Evolutionary conservation across 2,113 vertebrate genomes (phyloP), one percentile per base, ranked within the genome.

Genomic region (Marmota flaviventris): DNA sequence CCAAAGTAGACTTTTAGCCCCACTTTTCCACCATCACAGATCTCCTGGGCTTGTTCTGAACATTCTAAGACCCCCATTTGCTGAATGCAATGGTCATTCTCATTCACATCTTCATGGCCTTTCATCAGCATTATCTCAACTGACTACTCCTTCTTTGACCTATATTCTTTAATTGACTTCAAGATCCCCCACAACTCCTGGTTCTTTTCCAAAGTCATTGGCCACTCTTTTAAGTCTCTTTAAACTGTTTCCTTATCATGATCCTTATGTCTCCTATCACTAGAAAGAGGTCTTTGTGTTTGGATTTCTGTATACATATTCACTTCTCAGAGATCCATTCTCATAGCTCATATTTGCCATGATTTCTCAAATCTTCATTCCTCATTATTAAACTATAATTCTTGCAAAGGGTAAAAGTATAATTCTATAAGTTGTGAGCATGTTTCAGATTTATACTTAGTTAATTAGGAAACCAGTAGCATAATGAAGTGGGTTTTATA

Each of bases 401-500:
- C 70, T 94, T 20, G 76, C 82, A 89, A 87, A 67, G 65, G 8
- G 91, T 76, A 65, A 88, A 91, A 85, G 69, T 79, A 45, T 32
- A 70, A 65, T 79, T 67, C 34, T 70, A 76, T 88, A 82, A 89
- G 39, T 89, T 95, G 4, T 86, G 34, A 92, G 9, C 24, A n/a
- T 85, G 34, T 7, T 24, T 32, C 42, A 70, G 29, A 93, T 70
- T 93, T 10, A 32, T 65, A 42, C 56, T 93, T 97, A 67, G 73
- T 88, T 61, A 65, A 85, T 48, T 20, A 79, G 63, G 83, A 89
- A 76, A 82, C 29, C 17, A 83, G 12, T 7, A 91, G 32, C 3
- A 72, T 72, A 51, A 81, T 78, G 20, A 91, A 89, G 20, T 75
- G 67, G 22, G 2, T 75, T 96, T 91, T 91, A 72, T 95, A 48